Evolutionary conservation across 1,140 invertebrate genomes (phyloP), one percentile per base, ranked within the genome.

Genomic region (Zaprionus inermis): DNA sequence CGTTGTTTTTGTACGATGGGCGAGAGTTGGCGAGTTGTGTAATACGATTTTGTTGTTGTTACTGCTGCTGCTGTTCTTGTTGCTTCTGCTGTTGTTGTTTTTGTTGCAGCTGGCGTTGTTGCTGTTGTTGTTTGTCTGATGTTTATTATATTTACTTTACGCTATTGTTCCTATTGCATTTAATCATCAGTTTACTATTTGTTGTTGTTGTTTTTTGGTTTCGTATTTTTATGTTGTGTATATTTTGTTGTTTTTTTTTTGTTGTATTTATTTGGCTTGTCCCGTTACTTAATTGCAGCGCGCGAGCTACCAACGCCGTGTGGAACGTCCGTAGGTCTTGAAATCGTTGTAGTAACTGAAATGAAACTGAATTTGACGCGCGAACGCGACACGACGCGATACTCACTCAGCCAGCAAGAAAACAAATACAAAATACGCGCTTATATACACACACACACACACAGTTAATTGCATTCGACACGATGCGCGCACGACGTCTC

Each of bases 271-370:
- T 44, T 44, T 44, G 38, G 38, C 32, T 58, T 44, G n/a, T 68
- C 65, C 78, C 79, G 80, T 83, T 83, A 83, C 80, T 83, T 69
- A 82, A 83, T 82, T 79, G 71, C 63, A 76, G 80, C 80, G 81
- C 80, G 80, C 76, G 24, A 28, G 80, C 72, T 52, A 76, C 72
- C 61, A 81, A 81, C 80, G 80, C 79, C 71, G 81, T 77, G 73
- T 68, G 54, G 49, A 73, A 70, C 81, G 80, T 79, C 81, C 81
- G 81, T 69, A 70, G 81, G 75, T 83, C 73, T 84, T 84, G 81
- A 83, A 83, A 76, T 83, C 80, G 81, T 83, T 84, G 77, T 79
- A 79, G 76, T 84, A 81, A 81, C 79, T 81, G 67, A 78, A 73
- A 69, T 69, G 51, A 78, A 63, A 70, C 76, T 76, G 72, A 79